Evolutionary conservation across 1,140 invertebrate species (phyloP).

Genomic region (Protaetia brevitarsis): DNA sequence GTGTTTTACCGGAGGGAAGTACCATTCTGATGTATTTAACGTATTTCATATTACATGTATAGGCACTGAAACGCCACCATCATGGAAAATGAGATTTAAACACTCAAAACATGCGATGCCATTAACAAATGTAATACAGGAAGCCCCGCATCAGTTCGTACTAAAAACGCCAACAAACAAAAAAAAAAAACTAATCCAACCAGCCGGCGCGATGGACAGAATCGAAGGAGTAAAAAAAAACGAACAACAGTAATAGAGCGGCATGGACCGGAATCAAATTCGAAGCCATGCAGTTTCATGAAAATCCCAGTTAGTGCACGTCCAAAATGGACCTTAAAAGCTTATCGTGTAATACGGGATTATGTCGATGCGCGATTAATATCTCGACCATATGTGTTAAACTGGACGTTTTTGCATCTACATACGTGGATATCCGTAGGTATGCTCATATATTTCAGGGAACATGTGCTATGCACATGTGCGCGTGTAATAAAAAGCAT

Average conservation of each 20-base stretch:
- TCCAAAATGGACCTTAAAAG: not conserved
- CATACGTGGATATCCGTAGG: not conserved
- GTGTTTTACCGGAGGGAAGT: too few species aligned
- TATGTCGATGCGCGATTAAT: constrained; percentile 11
- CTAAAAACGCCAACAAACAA: too few species aligned
- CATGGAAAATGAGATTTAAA: too few species aligned
- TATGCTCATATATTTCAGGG: too few species aligned
- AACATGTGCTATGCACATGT: too few species aligned
- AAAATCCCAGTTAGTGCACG: not conserved
- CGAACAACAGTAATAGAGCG: not conserved
- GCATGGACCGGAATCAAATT: not conserved
- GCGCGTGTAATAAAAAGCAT: not conserved
- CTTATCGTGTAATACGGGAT: not conserved
- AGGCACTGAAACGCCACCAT: too few species aligned
- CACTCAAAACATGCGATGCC: too few species aligned
- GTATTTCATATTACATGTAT: too few species aligned
- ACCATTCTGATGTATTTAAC: too few species aligned
- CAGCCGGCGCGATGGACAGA: not conserved
- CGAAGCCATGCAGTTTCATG: not conserved
- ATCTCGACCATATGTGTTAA: constrained; percentile 14
- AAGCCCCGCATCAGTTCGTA: too few species aligned
- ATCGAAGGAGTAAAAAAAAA: not conserved
- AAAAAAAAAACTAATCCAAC: too few species aligned
- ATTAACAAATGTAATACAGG: too few species aligned
- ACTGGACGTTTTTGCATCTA: not conserved